Evolutionary conservation across 1,140 invertebrate genomes (phyloP), one percentile per base, ranked within the genome.

Genomic region (Bradysia coprophila): DNA sequence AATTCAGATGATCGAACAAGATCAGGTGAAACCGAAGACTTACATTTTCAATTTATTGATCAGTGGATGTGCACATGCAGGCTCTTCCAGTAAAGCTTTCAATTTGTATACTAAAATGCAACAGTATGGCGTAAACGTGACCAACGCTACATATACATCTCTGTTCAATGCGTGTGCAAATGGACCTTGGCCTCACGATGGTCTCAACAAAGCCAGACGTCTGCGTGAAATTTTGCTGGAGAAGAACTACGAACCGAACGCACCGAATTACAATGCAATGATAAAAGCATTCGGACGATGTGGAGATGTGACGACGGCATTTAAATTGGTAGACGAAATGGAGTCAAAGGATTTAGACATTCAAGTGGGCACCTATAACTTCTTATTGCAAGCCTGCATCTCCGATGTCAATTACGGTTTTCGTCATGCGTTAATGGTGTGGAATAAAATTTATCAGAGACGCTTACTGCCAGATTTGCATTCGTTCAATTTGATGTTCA

Each of bases 111-210:
- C 78, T 52, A 68, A 78, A 50, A 84, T 91, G 78, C 89, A 83
- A 56, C 75, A 75, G 51, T 55, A 75, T 32, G 73, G 68, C 0
- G 53, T 89, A 1, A 67, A 68, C 47, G 71, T 76, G 1, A 78
- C 73, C 23, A 66, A 66, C 1, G 70, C 76, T 9, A 78, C 76
- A 6, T 88, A 88, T 52, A 90, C 84, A 11, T 78, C 77, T 42
- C 62, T 96, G 13, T 82, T 95, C 53, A 87, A 90, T 65, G 79
- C 83, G 8, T 93, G 88, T 63, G 73, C 85, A 8, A 81, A 89
- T 41, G 81, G 82, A 2, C n/a, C n/a, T n/a, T 76, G 67, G 57
- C 52, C 63, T 19, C 51, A 58, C 31, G 71, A 81, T 57, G 76
- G 78, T 20, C 55, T 80, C 21, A 62, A 67, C 37, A 62, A 72